These are phyloP conservation scores for Lepidochitona cinerea DNA, from an alignment of 2,888 invertebrate species.

Conservation along the genomic window DNA sequence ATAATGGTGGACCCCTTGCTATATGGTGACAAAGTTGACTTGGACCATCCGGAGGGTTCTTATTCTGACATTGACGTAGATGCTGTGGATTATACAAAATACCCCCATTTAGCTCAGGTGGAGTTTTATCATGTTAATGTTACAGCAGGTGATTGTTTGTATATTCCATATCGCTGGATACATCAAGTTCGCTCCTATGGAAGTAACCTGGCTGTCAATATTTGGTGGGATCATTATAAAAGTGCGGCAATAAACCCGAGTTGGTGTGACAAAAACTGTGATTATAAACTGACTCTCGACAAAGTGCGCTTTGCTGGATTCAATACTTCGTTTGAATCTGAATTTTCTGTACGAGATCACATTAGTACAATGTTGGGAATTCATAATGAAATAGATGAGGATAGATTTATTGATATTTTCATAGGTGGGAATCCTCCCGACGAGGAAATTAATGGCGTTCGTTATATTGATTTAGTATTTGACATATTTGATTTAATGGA, in stretches of 20 bases:
- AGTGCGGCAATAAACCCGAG: conserved; percentile 37
- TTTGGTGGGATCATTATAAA: conserved; percentile 63
- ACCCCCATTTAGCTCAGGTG: conserved; percentile 58
- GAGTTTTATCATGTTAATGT: conserved; percentile 58
- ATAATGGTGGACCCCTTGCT: conserved; percentile 61
- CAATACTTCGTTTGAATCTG: conserved; percentile 20
- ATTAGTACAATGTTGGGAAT: not conserved
- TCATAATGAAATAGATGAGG: not conserved
- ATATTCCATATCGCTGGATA: conserved; percentile 67
- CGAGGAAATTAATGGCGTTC: not conserved
- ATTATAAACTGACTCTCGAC: conserved; percentile 43
- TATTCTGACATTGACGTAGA: conserved; percentile 68
- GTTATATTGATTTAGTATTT: not conserved
- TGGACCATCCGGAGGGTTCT: conserved; percentile 61
- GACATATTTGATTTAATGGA: not conserved
- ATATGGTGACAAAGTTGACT: conserved; percentile 51
- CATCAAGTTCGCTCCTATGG: conserved; percentile 65
- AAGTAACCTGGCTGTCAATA: conserved; percentile 65
- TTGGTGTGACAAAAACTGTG: conserved; percentile 40
- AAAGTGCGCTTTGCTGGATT: conserved; percentile 43
- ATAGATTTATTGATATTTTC: not conserved
- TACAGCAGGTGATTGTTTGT: conserved; percentile 64
- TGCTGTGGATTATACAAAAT: conserved; percentile 61
- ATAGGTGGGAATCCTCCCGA: not conserved
- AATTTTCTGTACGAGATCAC: conserved; percentile 19